phyloP scores from a whole-genome alignment of 1,140 invertebrate genomes.

The Calephelis nemesis region DNA sequence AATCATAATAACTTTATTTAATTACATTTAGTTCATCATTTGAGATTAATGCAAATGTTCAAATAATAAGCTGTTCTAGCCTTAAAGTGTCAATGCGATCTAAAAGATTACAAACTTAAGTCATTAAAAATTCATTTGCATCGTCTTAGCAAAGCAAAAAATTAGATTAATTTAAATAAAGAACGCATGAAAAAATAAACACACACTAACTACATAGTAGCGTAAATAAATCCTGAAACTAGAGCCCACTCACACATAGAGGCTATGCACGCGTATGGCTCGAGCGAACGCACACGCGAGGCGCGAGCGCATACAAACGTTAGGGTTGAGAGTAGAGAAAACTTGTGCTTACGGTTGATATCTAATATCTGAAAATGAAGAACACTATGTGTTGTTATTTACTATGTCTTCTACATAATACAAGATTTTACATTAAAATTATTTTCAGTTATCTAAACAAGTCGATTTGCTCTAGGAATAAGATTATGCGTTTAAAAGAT shows the following conservation, averaged over 20 bases:
- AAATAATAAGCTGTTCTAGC: neutral
- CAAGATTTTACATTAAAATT: too few species aligned
- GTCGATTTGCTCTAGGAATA: too few species aligned
- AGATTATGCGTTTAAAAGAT: too few species aligned
- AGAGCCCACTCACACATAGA: conserved; percentile 20
- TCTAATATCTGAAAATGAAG: too few species aligned
- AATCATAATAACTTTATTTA: conserved; percentile 9
- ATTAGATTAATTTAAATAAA: conserved; percentile 14
- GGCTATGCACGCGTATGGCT: conserved; percentile 27
- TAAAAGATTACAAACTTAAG: conserved; percentile 1
- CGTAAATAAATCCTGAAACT: conserved; percentile 22
- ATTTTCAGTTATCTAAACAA: too few species aligned
- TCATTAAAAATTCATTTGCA: conserved; percentile 3
- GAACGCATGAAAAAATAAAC: conserved; percentile 19
- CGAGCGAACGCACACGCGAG: conserved; percentile 33
- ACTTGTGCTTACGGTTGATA: neutral
- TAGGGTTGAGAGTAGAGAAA: conserved; percentile 1
- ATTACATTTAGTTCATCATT: neutral
- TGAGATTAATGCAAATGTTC: neutral
- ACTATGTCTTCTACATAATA: too few species aligned
- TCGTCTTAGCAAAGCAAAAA: neutral
- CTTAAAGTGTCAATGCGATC: neutral
- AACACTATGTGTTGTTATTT: too few species aligned
- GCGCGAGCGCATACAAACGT: conserved; percentile 29
- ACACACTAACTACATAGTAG: conserved; percentile 20